Conservation (phyloP, 1,140 invertebrate species). For the Adoxophyes honmai region DNA sequence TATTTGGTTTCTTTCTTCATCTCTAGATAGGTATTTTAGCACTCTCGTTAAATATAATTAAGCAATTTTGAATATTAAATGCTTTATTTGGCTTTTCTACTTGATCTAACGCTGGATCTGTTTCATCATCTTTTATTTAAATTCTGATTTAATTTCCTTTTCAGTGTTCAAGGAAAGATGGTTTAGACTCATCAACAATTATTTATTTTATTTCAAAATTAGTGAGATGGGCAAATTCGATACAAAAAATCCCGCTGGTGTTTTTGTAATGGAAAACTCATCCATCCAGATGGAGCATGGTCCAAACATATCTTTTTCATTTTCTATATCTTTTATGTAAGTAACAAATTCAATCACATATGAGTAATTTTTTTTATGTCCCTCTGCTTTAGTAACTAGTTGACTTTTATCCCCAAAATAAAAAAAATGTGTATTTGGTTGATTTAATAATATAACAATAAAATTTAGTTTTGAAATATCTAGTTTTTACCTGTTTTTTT, state of each 20-base stretch:
- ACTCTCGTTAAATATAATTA: too few species aligned
- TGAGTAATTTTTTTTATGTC: too few species aligned
- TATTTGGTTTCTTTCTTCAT: constrained; percentile 15
- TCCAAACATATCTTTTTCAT: constrained; percentile 81
- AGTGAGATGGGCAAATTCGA: constrained; percentile 83
- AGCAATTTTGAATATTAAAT: constrained; percentile 16
- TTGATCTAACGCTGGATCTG: too few species aligned
- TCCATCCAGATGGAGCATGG: constrained; percentile 80
- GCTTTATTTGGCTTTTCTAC: constrained; percentile 22
- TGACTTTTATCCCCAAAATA: too few species aligned
- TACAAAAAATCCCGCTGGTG: constrained; percentile 79
- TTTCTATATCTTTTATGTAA: constrained; percentile 81
- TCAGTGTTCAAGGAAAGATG: constrained; percentile 83
- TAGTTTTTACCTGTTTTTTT: too few species aligned
- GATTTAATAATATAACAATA: too few species aligned
- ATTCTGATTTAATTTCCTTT: constrained; percentile 20
- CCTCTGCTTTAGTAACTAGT: too few species aligned
- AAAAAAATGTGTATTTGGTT: too few species aligned
- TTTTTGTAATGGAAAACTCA: constrained; percentile 84
- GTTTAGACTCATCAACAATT: constrained; percentile 84
- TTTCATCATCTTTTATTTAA: too few species aligned
- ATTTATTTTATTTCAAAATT: constrained; percentile 85
- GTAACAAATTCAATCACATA: constrained; percentile 24
- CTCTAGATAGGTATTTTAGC: too few species aligned
- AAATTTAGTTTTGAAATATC: too few species aligned